A percentile compares a stretch with the other conserved stretches of the same genome.
Evolutionary conservation across 2,888 invertebrate genomes (phyloP).

Genomic region (Lycocerus yunnanus): DNA sequence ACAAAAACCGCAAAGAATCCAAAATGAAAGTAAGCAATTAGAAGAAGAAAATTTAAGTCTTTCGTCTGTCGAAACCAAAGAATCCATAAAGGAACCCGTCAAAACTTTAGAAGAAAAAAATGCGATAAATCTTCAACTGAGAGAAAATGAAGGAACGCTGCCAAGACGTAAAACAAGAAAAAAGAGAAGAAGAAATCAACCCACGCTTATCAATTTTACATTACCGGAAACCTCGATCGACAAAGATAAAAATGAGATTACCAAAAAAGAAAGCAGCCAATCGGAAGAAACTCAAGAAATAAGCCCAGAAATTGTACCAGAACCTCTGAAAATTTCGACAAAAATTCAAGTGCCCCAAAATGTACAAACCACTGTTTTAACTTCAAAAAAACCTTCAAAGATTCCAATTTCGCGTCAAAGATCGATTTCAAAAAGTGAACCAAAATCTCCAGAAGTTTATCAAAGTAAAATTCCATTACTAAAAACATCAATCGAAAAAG

Average conservation of each 20-base stretch:
- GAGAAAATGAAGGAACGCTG: neutral
- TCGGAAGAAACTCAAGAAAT: slow-evolving; percentile 2
- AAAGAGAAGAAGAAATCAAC: slow-evolving; percentile 18
- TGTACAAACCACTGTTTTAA: slow-evolving; percentile 41
- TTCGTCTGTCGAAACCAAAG: neutral
- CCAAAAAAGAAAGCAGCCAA: neutral
- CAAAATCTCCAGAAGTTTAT: slow-evolving; percentile 41
- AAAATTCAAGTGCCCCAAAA: slow-evolving; percentile 49
- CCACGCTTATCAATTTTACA: neutral
- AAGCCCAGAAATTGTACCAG: neutral
- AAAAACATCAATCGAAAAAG: neutral
- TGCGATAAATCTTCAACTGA: neutral
- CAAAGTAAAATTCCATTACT: slow-evolving; percentile 40
- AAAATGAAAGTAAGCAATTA: neutral
- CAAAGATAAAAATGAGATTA: neutral
- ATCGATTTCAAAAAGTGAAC: slow-evolving; percentile 43
- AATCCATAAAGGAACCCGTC: neutral
- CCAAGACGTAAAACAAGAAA: slow-evolving; percentile 22
- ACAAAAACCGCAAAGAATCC: neutral
- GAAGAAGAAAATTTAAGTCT: neutral
- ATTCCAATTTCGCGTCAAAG: slow-evolving; percentile 51
- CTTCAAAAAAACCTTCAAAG: slow-evolving; percentile 46
- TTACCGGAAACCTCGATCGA: neutral
- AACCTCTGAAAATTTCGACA: slow-evolving; percentile 41
- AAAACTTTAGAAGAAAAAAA: neutral